Conservation (phyloP, 2,888 invertebrate species). For the Thera obeliscata region DNA sequence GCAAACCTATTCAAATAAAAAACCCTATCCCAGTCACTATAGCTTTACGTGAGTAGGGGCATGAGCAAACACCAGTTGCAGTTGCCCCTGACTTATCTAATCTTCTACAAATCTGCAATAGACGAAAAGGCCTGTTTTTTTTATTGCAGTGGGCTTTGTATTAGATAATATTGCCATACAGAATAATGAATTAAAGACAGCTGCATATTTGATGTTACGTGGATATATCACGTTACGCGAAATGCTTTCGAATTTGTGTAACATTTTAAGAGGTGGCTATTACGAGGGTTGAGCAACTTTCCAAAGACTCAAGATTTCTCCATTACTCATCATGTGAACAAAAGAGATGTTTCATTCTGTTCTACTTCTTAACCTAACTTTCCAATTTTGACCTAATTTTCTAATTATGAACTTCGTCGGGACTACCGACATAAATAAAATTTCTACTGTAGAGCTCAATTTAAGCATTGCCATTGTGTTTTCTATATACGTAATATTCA, state of each 20-base stretch:
- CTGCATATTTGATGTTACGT: no score
- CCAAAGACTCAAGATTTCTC: conserved; percentile 36
- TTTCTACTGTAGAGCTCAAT: neutral
- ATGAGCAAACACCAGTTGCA: no score
- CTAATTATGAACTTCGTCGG: neutral
- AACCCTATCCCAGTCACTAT: no score
- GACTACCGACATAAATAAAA: neutral
- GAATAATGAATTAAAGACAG: neutral
- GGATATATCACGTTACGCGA: neutral
- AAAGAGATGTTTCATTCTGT: conserved; percentile 28
- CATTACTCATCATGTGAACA: conserved; percentile 40
- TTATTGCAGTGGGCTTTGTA: no score
- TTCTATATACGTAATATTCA: no score
- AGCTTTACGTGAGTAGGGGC: no score
- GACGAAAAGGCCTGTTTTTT: no score
- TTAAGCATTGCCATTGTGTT: neutral
- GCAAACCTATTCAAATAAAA: no score
- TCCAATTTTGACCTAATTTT: conserved; percentile 29
- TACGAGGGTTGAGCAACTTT: conserved; percentile 34
- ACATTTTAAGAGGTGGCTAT: conserved; percentile 13
- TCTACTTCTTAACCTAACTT: conserved; percentile 36
- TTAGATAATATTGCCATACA: no score
- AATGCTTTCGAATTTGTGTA: conserved; percentile 9
- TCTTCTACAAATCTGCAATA: no score
- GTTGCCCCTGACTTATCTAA: no score